Conservation (phyloP, 2,888 invertebrate species). For the Drosophila quasianomalipes region DNA sequence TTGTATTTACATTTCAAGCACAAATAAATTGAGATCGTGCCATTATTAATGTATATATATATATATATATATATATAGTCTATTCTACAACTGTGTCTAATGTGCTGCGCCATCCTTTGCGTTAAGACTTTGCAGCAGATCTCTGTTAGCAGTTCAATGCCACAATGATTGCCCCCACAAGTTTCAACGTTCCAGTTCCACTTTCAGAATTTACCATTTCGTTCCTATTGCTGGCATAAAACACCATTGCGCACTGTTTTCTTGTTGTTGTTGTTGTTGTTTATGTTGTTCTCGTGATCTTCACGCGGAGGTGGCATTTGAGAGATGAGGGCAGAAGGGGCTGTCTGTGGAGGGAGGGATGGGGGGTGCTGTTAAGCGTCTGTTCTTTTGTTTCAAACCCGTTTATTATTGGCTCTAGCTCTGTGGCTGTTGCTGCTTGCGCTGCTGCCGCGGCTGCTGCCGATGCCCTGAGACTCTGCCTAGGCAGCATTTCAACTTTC, state of each 20-base stretch:
- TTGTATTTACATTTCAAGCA: background rate
- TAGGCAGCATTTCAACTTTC: conserved; percentile 70
- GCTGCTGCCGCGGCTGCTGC: conserved; percentile 19
- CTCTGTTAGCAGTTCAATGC: conserved; percentile 37
- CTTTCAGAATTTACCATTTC: conserved; percentile 59
- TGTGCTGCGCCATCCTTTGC: conserved; percentile 22
- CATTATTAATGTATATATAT: background rate
- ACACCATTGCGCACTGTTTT: conserved; percentile 37
- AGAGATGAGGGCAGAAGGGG: background rate
- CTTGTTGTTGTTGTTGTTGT: conserved; percentile 20
- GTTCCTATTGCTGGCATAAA: conserved; percentile 40
- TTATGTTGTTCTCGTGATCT: conserved; percentile 59
- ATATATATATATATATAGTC: background rate
- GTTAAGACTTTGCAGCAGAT: conserved; percentile 12
- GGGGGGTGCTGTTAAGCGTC: conserved; percentile 53
- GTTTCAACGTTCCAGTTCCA: conserved; percentile 51
- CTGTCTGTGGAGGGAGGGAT: background rate
- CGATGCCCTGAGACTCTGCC: conserved; percentile 48
- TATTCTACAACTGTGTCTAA: background rate
- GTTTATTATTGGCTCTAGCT: conserved; percentile 71
- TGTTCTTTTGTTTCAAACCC: conserved; percentile 77
- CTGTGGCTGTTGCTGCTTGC: conserved; percentile 7
- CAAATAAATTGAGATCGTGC: conserved; percentile 12
- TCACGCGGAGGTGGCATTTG: conserved; percentile 50
- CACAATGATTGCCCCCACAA: conserved; percentile 36